These are phyloP conservation scores for Diplogasteroides magnus DNA, from an alignment of 1,140 invertebrate species.

Conservation along the genomic window DNA sequence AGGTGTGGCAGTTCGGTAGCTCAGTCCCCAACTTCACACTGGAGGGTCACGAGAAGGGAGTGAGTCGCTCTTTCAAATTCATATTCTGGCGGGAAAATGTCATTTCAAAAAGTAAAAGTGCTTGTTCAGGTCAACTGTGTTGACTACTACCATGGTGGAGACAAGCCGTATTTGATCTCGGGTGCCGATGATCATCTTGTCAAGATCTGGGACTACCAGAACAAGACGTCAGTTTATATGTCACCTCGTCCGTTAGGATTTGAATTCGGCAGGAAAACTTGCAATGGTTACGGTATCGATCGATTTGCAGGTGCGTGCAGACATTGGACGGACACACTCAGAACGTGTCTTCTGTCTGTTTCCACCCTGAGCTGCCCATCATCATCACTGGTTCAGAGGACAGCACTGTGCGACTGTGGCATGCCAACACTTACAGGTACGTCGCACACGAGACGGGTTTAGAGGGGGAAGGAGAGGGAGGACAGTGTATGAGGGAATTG, in stretches of 20 bases:
- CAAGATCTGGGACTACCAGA: conserved; percentile 96
- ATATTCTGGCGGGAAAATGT: not conserved
- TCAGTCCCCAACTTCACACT: conserved; percentile 94
- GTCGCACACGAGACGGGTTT: not conserved
- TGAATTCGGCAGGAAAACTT: too few species aligned
- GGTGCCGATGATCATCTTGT: conserved; percentile 93
- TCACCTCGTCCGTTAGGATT: too few species aligned
- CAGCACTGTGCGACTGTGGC: conserved; percentile 67
- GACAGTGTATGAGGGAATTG: not conserved
- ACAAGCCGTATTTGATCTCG: conserved; percentile 97
- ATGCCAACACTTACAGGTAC: not conserved
- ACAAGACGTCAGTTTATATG: not conserved
- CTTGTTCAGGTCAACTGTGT: conserved; percentile 85
- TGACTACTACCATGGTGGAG: conserved; percentile 98
- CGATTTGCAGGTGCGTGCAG: conserved; percentile 83
- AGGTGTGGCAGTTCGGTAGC: conserved; percentile 84
- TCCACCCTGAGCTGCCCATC: conserved; percentile 95
- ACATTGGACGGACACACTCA: conserved; percentile 93
- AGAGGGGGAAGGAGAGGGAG: not conserved
- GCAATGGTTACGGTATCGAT: not conserved
- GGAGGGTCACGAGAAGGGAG: conserved; percentile 96
- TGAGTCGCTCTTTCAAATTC: conserved; percentile 23
- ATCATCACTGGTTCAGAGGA: conserved; percentile 96
- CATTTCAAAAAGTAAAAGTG: not conserved
- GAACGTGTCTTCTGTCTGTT: conserved; percentile 80